Conservation (phyloP, 2,888 invertebrate species). For the Argyra leucocephala region DNA sequence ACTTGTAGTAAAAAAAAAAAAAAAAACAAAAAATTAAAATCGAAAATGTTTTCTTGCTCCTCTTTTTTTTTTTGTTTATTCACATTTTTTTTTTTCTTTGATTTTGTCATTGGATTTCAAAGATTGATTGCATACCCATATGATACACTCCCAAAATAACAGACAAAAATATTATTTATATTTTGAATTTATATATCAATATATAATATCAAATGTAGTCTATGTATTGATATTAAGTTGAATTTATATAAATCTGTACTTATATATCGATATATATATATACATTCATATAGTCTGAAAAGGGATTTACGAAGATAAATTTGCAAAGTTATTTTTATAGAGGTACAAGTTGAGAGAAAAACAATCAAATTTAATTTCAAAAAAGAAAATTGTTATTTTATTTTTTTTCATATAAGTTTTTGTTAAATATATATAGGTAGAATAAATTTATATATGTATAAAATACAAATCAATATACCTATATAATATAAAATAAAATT, state of each 20-base stretch:
- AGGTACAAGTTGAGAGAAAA: conserved; percentile 1
- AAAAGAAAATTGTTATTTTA: too few relatives aligned
- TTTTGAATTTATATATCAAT: not conserved
- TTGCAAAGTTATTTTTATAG: not conserved
- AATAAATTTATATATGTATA: too few relatives aligned
- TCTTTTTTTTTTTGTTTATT: not conserved
- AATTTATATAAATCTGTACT: not conserved
- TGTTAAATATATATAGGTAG: too few relatives aligned
- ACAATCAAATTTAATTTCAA: not conserved
- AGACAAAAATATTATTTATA: not conserved
- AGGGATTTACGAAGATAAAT: conserved; percentile 6
- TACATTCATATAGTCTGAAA: not conserved
- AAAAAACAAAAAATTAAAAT: not conserved
- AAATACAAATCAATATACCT: too few relatives aligned
- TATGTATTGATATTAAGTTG: not conserved
- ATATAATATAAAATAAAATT: too few relatives aligned
- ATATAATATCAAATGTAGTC: not conserved
- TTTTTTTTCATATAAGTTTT: too few relatives aligned
- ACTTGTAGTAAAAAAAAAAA: not conserved
- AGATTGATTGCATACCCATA: conserved; percentile 3
- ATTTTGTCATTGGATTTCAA: not conserved
- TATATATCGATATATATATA: not conserved
- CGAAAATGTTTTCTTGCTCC: not conserved
- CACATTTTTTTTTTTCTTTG: not conserved
- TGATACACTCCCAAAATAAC: not conserved